Evolutionary conservation across 2,113 vertebrate species (phyloP).

Genomic region (Xyrauchen texanus): DNA sequence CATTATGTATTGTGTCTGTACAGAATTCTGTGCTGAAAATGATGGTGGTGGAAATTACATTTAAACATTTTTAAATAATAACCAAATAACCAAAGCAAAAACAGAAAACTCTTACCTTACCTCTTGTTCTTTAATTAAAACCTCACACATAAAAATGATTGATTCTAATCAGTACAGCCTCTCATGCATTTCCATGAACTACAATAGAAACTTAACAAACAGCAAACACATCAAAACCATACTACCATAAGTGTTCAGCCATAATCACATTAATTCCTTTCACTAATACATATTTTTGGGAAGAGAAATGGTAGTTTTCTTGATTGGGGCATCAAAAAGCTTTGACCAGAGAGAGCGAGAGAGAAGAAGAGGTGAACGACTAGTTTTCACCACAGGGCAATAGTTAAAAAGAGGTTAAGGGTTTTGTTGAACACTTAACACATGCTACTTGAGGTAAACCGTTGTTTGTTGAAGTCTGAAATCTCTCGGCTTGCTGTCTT

Average conservation of each 20-base stretch:
- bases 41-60: too few relatives aligned
- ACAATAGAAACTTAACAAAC: not conserved
- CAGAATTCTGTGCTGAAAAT: too few relatives aligned
- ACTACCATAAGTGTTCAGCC: too few relatives aligned
- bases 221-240: constrained; percentile 6
- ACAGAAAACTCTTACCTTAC: not conserved
- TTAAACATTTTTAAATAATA: too few relatives aligned
- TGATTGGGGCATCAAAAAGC: not conserved
- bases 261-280: not conserved
- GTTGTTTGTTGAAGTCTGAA: constrained; percentile 24
- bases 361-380: not conserved
- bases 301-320: not conserved
- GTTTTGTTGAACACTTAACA: constrained; percentile 22
- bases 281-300: constrained; percentile 11
- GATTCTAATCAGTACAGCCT: constrained; percentile 9
- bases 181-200: constrained; percentile 20
- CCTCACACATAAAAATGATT: not conserved
- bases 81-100: too few relatives aligned
- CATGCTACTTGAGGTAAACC: constrained; percentile 35
- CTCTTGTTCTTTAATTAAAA: not conserved
- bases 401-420: constrained; percentile 6
- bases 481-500: constrained; percentile 39
- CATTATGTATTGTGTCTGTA: too few relatives aligned
- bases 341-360: not conserved
- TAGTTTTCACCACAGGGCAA: constrained; percentile 6